Evolutionary conservation across 2,797 vertebrate species (phyloP), one percentile per base, ranked within the genome.

Genomic region (Lagocephalus sceleratus): DNA sequence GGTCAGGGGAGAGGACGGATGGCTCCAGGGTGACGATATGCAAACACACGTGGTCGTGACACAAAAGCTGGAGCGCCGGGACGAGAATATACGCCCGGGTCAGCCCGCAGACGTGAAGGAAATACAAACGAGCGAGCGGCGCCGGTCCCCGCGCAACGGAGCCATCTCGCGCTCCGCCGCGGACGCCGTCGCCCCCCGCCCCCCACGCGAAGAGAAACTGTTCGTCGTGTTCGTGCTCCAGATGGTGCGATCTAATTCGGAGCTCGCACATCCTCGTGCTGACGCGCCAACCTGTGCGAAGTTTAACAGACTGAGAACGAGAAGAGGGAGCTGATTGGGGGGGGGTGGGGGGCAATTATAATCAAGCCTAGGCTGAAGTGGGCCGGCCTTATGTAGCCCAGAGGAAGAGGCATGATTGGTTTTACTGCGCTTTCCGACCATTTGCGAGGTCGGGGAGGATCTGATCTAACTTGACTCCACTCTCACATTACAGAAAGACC

Each of bases 21-120:
- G 86, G 76, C 73, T 81, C 78, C 78, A 84, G 66, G 81, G 81
- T 78, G 73, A 84, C 61, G 56, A 75, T 75, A 74, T 57, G 26
- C 64, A 65, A 50, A 74, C 63, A 57, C 60, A 52, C 57, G 25
- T 19, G 12, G 41, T 26, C 38, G 47, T n/a, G 59, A 29, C 63
- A 74, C 50, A 39, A 67, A 68, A 55, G 39, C 53, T 5, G 11
- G 2, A 8, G 11, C 38, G 46, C 39, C 52, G 29, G 51, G 10
- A 66, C 63, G 41, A 32, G 35, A 72, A 64, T 42, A 74, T 35
- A 63, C 45, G 44, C 45, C 29, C 16, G 59, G 60, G 65, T 10
- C 2, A 21, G 48, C 19, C 16, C 29, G 21, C 44, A 47, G 23
- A 29, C 48, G 43, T 2, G n/a, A n/a, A n/a, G n/a, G n/a, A n/a